These are phyloP conservation scores for Autographa pulchrina DNA, from an alignment of 2,888 invertebrate genomes.

Conservation along the genomic window DNA sequence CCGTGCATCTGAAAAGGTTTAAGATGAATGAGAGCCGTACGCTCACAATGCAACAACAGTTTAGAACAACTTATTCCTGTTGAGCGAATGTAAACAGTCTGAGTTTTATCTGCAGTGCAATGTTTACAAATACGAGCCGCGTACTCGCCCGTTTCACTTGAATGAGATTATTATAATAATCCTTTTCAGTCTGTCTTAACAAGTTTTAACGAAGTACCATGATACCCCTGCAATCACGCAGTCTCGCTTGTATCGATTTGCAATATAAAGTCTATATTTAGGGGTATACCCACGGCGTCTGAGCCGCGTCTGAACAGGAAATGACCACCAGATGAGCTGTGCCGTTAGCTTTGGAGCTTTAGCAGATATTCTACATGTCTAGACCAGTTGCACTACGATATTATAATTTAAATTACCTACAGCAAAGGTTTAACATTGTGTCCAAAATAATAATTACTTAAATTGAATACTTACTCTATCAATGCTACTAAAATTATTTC, in stretches of 20 bases:
- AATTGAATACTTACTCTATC: too few relatives aligned
- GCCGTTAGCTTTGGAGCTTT: constrained; percentile 66
- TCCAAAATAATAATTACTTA: too few relatives aligned
- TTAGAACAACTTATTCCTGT: constrained; percentile 84
- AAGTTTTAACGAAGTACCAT: constrained; percentile 10
- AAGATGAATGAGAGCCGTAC: constrained; percentile 83
- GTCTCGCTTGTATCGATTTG: constrained; percentile 58
- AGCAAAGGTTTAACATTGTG: neutral
- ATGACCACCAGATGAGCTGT: constrained; percentile 83
- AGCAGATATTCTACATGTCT: constrained; percentile 24
- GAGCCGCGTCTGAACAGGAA: constrained; percentile 82
- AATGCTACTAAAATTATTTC: too few relatives aligned
- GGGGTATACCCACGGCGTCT: constrained; percentile 69
- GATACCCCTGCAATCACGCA: constrained; percentile 17
- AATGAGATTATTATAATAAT: constrained; percentile 42
- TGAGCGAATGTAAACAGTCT: constrained; percentile 80
- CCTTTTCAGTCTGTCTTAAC: constrained; percentile 16
- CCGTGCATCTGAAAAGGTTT: constrained; percentile 84
- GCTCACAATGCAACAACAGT: constrained; percentile 84
- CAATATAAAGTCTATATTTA: constrained; percentile 63
- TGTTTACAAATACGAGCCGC: constrained; percentile 61
- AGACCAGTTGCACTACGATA: neutral
- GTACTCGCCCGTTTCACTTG: constrained; percentile 51
- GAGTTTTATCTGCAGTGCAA: constrained; percentile 75
- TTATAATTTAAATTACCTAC: neutral